Evolutionary conservation across 2,797 vertebrate genomes (phyloP).

Genomic region (Tinamus major): DNA sequence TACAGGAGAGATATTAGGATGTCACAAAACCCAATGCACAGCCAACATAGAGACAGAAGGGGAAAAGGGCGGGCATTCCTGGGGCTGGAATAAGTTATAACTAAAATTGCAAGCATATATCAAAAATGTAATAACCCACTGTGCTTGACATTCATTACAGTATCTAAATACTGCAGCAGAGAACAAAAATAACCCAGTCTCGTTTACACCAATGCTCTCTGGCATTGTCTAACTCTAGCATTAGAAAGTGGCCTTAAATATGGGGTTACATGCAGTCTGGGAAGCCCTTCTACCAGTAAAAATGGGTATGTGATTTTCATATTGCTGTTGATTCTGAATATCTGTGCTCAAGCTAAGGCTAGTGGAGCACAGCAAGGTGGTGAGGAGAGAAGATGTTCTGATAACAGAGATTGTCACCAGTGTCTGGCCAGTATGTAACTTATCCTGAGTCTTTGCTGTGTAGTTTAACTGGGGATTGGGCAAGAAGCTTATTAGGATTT

Average conservation of each 20-base stretch:
- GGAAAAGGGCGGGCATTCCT: no score
- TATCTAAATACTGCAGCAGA: neutral
- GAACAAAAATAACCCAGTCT: neutral
- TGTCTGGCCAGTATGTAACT: neutral
- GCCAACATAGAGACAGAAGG: neutral
- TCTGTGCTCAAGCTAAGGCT: neutral
- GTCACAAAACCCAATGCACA: neutral
- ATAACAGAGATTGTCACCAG: neutral
- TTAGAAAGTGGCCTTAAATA: neutral
- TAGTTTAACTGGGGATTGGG: neutral
- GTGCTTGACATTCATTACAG: neutral
- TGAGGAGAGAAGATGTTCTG: neutral
- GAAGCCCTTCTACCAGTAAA: neutral
- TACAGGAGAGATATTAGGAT: neutral
- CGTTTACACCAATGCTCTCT: neutral
- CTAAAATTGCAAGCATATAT: neutral
- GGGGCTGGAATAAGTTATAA: no score
- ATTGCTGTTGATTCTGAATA: neutral
- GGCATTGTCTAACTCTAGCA: neutral
- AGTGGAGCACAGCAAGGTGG: neutral
- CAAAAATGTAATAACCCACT: neutral
- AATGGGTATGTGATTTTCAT: neutral
- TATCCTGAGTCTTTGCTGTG: neutral
- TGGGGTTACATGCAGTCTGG: fast-evolving
- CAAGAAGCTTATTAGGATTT: neutral